Conservation (phyloP, 1,140 invertebrate genomes). For the Nixonia krombeini region DNA sequence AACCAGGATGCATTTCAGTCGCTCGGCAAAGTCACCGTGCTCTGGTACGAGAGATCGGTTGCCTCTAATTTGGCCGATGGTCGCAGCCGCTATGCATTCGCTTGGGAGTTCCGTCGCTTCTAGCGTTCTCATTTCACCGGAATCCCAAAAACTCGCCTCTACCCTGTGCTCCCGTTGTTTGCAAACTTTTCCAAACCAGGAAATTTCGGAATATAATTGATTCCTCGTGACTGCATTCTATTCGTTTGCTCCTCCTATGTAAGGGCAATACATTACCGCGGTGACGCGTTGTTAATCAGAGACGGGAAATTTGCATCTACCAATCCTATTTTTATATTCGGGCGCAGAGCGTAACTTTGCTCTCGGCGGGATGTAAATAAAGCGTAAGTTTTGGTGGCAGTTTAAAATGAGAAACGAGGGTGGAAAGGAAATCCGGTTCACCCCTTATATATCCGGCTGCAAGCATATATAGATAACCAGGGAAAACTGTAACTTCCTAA, state of each 20-base stretch:
- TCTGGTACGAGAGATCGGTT: not conserved
- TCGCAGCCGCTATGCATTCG: conserved; percentile 10
- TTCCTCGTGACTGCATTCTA: no score
- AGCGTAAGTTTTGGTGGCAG: no score
- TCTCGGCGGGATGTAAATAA: no score
- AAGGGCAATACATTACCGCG: no score
- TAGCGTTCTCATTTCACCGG: conserved; percentile 25
- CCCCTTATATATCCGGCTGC: conserved; percentile 17
- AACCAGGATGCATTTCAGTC: not conserved
- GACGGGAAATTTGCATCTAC: no score
- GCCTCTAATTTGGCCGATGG: conserved; percentile 26
- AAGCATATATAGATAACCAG: conserved; percentile 32
- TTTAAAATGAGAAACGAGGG: no score
- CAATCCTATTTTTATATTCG: no score
- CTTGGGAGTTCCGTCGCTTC: conserved; percentile 25
- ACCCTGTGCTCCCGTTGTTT: conserved; percentile 2
- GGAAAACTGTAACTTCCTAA: conserved; percentile 59
- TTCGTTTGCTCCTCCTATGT: no score
- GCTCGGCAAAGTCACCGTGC: not conserved
- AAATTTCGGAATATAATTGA: not conserved
- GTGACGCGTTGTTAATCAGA: no score
- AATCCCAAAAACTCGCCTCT: conserved; percentile 19
- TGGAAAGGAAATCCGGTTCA: not conserved
- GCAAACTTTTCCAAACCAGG: not conserved
- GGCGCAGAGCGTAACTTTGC: no score